Conservation (phyloP, 1,140 invertebrate species). For the Procambarus virginalis region DNA sequence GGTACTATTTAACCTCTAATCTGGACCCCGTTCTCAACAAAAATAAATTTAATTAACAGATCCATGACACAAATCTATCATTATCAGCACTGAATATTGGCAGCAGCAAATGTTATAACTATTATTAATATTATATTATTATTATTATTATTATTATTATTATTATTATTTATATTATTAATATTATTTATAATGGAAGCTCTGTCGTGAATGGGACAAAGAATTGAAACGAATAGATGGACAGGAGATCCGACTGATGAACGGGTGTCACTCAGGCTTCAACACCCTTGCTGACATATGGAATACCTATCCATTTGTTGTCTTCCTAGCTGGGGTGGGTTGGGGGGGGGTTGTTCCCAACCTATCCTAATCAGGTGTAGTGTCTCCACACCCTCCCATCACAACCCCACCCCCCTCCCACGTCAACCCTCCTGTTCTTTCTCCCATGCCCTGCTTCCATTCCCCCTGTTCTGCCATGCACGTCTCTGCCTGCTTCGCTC, state of each 20-base stretch:
- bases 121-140: too few species aligned
- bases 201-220: too few species aligned
- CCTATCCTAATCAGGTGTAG: background rate
- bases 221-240: too few species aligned
- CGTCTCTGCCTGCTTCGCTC: too few species aligned
- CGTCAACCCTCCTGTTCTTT: too few species aligned
- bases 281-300: background rate
- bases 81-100: background rate
- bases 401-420: background rate
- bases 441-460: too few species aligned
- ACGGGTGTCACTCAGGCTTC: too few species aligned
- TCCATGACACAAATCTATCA: slow-evolving; percentile 35
- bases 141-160: too few species aligned
- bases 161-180: too few species aligned
- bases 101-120: background rate
- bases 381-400: background rate
- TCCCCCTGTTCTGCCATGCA: too few species aligned
- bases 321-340: too few species aligned
- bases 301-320: too few species aligned
- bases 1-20: background rate
- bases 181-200: background rate
- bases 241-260: background rate
- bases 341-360: slow-evolving; percentile 37
- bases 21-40: background rate
- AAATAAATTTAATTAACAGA: slow-evolving; percentile 33